Conservation (phyloP, 2,888 invertebrate genomes). For the Ochlodes sylvanus region DNA sequence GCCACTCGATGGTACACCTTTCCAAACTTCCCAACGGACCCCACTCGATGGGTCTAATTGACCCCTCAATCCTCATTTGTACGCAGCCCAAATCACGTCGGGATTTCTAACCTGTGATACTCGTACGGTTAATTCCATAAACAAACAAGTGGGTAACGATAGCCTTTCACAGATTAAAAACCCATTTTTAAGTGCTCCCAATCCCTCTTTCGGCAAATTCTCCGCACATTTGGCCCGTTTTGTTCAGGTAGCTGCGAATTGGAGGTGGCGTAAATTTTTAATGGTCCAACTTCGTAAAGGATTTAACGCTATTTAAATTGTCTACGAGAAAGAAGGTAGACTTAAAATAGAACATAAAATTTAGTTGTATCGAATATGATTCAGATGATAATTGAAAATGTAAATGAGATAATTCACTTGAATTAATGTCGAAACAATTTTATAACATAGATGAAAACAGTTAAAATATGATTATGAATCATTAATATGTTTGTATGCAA, state of each 20-base stretch:
- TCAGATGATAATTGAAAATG: not conserved
- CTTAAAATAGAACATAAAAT: not conserved
- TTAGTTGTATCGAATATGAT: not conserved
- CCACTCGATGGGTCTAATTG: conserved; percentile 44
- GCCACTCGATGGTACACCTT: conserved; percentile 34
- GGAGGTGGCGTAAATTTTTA: conserved; percentile 26
- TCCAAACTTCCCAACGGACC: conserved; percentile 24
- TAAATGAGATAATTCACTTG: not conserved
- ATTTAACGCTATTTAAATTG: conserved; percentile 16
- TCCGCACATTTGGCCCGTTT: conserved; percentile 17
- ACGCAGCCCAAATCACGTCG: conserved; percentile 37
- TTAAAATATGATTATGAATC: too few relatives aligned
- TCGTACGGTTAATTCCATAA: conserved; percentile 42
- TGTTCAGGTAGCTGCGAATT: conserved; percentile 1
- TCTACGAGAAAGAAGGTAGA: not conserved
- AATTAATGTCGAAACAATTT: too few relatives aligned
- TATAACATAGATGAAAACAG: not conserved
- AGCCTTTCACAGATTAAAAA: conserved; percentile 39
- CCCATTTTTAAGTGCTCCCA: conserved; percentile 37
- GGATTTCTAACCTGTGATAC: conserved; percentile 37
- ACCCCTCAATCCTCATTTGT: conserved; percentile 44
- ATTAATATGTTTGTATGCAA: too few relatives aligned
- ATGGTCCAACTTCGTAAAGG: conserved; percentile 13
- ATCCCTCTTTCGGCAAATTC: conserved; percentile 10
- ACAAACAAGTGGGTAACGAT: conserved; percentile 41